Percentiles rank a stretch among this genome's conserved stretches.
These are phyloP conservation scores for Serrognathus titanus DNA, from an alignment of 2,888 invertebrate genomes.

Conservation along the genomic window DNA sequence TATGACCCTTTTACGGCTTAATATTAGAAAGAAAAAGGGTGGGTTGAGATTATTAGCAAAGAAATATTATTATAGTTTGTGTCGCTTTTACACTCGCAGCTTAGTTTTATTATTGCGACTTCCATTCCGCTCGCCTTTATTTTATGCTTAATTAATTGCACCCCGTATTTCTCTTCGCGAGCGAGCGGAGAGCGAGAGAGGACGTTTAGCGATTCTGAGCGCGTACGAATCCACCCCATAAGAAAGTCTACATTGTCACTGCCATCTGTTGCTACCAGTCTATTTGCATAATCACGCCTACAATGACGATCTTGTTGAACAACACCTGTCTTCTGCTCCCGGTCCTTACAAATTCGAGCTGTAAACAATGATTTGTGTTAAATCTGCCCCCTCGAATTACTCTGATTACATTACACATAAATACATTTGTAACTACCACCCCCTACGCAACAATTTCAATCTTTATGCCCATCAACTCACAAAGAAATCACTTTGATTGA, in stretches of 20 bases:
- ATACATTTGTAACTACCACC: too few species aligned
- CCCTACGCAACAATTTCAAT: too few species aligned
- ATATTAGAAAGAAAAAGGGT: conserved; percentile 28
- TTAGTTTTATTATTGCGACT: conserved; percentile 15
- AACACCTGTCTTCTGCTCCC: conserved; percentile 13
- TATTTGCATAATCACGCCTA: conserved; percentile 27
- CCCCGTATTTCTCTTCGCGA: conserved; percentile 4
- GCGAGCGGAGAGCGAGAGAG: conserved; percentile 6
- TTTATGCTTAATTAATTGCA: conserved; percentile 15
- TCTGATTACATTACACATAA: background rate
- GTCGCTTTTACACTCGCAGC: conserved; percentile 12
- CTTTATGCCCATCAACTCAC: too few species aligned
- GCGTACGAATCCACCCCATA: conserved; percentile 15
- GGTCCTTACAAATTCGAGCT: conserved; percentile 2
- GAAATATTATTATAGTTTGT: conserved; percentile 27
- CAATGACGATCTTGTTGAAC: conserved; percentile 19
- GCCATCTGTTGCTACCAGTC: conserved; percentile 25
- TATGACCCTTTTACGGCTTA: conserved; percentile 37
- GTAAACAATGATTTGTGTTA: background rate
- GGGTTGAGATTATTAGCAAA: conserved; percentile 26
- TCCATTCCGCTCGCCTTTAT: conserved; percentile 11
- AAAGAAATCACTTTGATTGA: too few species aligned
- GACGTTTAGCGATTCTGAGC: conserved; percentile 15
- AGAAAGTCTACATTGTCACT: conserved; percentile 20
- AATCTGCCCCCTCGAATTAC: background rate